Conservation (phyloP, 2,113 vertebrate species). For the Chloebia gouldiae region DNA sequence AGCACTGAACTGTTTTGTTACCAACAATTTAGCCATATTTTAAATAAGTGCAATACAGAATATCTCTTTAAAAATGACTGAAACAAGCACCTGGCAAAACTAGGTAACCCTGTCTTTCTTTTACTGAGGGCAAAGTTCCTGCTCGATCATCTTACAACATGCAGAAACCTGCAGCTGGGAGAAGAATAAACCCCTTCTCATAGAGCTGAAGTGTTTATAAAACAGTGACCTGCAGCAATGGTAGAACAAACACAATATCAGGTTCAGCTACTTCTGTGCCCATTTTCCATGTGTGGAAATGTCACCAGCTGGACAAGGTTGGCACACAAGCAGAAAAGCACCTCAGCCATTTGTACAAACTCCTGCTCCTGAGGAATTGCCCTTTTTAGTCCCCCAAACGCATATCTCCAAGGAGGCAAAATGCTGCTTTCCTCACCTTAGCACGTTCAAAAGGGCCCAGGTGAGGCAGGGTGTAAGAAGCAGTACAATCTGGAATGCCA, state of each 20-base stretch:
- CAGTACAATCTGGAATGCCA: not conserved
- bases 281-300: not conserved
- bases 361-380: not conserved
- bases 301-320: not conserved
- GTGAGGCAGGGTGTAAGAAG: not conserved
- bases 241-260: not conserved
- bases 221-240: not conserved
- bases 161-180: not conserved
- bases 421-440: not conserved
- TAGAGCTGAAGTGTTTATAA: not conserved
- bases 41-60: not conserved
- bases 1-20: not conserved
- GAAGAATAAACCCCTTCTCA: not conserved
- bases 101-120: not conserved
- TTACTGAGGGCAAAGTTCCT: not conserved
- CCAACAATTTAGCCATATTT: not conserved
- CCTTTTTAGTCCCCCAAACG: not conserved
- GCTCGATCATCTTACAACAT: not conserved
- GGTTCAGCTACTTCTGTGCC: not conserved
- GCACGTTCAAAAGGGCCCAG: not conserved
- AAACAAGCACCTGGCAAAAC: not conserved
- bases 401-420: not conserved
- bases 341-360: not conserved
- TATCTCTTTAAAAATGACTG: not conserved
- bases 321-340: not conserved